Conservation (phyloP, 2,113 vertebrate species). For the Ciconia stormi region DNA sequence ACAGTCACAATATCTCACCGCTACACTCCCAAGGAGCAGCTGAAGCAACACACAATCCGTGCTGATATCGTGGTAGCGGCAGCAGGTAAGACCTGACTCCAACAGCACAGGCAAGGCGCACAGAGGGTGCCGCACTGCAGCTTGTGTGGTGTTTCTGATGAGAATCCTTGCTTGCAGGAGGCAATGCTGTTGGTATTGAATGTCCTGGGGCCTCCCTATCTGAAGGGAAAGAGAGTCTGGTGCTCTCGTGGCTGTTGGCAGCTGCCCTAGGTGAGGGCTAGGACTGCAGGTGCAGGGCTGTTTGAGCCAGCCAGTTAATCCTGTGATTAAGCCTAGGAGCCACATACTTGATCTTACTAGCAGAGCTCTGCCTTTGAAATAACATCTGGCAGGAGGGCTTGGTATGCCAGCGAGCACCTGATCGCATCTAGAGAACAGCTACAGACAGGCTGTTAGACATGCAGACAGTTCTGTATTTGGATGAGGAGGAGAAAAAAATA, state of each 20-base stretch:
- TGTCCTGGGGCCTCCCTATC: background rate
- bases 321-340: background rate
- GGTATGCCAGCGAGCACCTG: background rate
- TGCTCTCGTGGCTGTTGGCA: background rate
- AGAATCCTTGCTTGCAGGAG: background rate
- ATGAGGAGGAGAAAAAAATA: background rate
- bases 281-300: rapidly evolving
- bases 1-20: slow-evolving; percentile 97
- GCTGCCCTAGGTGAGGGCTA: background rate
- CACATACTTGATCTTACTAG: rapidly evolving
- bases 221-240: too few relatives aligned
- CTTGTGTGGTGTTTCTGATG: rapidly evolving
- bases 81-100: slow-evolving; percentile 78
- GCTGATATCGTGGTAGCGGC: slow-evolving; percentile 93
- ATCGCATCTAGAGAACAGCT: background rate
- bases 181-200: background rate
- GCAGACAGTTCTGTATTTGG: background rate
- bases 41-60: slow-evolving; percentile 89
- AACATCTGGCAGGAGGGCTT: background rate
- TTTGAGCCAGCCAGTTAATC: background rate
- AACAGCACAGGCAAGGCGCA: rapidly evolving
- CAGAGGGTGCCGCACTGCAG: rapidly evolving
- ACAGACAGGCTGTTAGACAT: rapidly evolving
- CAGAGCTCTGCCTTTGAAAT: background rate
- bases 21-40: slow-evolving; percentile 94